These are phyloP conservation scores for Parus major DNA, from an alignment of 2,113 vertebrate species.

Conservation along the genomic window DNA sequence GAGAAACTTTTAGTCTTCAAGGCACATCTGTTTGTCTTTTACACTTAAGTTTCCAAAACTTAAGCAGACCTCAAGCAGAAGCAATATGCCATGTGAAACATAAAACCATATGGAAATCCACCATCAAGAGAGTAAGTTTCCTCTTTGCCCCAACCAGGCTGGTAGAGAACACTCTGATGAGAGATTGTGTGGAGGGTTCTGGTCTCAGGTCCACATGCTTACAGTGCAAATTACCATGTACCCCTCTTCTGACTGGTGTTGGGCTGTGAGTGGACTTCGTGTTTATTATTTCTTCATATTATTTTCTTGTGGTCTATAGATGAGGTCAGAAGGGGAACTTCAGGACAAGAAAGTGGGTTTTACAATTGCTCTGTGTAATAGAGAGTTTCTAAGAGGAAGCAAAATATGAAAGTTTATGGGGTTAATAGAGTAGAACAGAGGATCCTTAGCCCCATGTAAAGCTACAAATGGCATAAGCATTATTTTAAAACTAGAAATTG, in stretches of 20 bases:
- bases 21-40: background rate
- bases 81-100: background rate
- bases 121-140: background rate
- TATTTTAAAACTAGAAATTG: background rate
- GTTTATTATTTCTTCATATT: background rate
- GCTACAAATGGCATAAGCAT: background rate
- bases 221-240: fast-evolving
- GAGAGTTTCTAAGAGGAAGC: background rate
- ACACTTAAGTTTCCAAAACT: background rate
- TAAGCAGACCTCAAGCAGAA: background rate
- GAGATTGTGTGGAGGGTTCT: fast-evolving
- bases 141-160: background rate
- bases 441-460: background rate
- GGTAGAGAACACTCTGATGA: background rate
- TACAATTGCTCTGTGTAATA: background rate
- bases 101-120: background rate
- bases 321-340: background rate
- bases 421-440: background rate
- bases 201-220: fast-evolving
- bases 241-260: background rate
- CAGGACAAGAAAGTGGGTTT: background rate
- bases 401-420: background rate
- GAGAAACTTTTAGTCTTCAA: background rate
- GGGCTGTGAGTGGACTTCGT: background rate
- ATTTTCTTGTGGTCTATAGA: fast-evolving